These are phyloP conservation scores for Chlorocebus sabaeus DNA, from an alignment of 2,113 vertebrate genomes.

Conservation along the genomic window DNA sequence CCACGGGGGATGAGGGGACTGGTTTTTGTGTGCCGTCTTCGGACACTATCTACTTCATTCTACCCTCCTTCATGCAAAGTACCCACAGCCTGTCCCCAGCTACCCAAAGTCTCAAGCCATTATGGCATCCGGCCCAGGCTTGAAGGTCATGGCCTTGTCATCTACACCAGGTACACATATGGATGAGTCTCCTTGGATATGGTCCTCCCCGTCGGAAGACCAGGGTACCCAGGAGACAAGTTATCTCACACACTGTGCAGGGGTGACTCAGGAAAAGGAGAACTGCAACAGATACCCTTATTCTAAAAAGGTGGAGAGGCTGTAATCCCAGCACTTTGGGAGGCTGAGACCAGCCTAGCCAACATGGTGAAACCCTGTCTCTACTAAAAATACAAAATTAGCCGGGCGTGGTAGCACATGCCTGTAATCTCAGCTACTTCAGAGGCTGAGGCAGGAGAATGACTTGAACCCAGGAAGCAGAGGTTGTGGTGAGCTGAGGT, in stretches of 20 bases:
- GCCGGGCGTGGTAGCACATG: too few relatives aligned
- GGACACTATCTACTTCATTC: neutral
- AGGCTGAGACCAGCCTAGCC: too few relatives aligned
- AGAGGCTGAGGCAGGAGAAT: too few relatives aligned
- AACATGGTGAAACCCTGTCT: too few relatives aligned
- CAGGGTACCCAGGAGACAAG: too few relatives aligned
- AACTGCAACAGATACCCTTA: neutral
- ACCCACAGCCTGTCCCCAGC: neutral
- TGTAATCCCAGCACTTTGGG: too few relatives aligned
- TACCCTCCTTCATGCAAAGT: accelerated
- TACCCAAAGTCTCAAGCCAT: neutral
- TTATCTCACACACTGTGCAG: accelerated
- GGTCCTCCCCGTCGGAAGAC: neutral
- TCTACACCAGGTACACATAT: accelerated
- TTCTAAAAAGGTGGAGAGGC: neutral
- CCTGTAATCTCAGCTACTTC: too few relatives aligned
- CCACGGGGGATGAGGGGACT: neutral
- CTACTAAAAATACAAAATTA: too few relatives aligned
- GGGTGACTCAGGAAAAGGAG: neutral
- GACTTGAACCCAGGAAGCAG: too few relatives aligned
- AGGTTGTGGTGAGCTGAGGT: too few relatives aligned
- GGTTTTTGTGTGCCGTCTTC: neutral
- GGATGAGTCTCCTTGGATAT: too few relatives aligned
- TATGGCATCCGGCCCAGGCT: accelerated
- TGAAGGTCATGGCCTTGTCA: accelerated